Evolutionary conservation across 1,140 invertebrate species (phyloP), one percentile per base, ranked within the genome.

Genomic region (Dolichoris vasculosae): DNA sequence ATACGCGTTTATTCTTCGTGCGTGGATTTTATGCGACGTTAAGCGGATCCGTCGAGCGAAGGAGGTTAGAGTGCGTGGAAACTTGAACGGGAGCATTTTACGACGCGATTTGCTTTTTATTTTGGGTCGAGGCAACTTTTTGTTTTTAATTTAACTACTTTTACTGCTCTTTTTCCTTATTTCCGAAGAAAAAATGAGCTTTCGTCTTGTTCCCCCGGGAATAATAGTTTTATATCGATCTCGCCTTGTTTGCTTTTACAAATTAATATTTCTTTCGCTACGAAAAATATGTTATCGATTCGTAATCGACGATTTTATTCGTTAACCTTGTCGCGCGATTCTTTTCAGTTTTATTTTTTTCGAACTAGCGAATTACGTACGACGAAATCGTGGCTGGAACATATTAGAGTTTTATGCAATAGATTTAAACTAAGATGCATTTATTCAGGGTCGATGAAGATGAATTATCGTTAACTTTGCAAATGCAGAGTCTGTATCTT

Each of bases 1-100:
- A 43, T 43, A 17, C 11, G 55, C 81, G 69, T 83, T 83, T 84
- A 79, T 84, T 84, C 76, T 35, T 43, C 76, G 83, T 79, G 71
- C 76, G 83, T 84, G 75, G 59, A 69, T 84, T 84, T 84, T 84
- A 84, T 84, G 82, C 63, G 75, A 84, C 75, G 75, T 83, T 83
- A 76, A 83, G 82, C 82, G 71, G 82, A 73, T 48, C 82, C n/a
- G 71, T 71, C 69, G 38, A 13, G 11, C 35, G 64, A 40, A 11
- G 26, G 30, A 64, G 9, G 13, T 3, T 67, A 46, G 77, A 40
- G 38, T 43, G 30, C 55, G 35, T 32, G 26, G n/a, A 69, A 40
- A 73, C 71, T 76, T 76, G 51, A 38, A 75, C 51, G 46, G 11
- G 11, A 40, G 30, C 20, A 35, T 76, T 83, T 83, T 83, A 83